Conservation (phyloP, 2,888 invertebrate genomes). For the Scelioninae gen. 1 region DNA sequence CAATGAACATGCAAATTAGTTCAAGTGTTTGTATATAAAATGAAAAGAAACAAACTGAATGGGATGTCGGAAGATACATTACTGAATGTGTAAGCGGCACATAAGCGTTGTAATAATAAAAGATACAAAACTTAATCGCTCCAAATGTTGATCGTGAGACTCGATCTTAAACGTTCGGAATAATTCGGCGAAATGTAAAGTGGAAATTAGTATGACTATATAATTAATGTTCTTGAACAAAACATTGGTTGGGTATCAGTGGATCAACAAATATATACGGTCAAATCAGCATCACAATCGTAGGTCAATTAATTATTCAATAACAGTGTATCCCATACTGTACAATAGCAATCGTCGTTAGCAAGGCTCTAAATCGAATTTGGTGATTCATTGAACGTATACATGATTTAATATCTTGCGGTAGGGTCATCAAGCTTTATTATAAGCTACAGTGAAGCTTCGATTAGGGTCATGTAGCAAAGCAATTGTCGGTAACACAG, state of each 20-base stretch:
- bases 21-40: conserved; percentile 21
- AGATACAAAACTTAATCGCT: conserved; percentile 2
- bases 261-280: conserved; percentile 6
- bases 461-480: conserved; percentile 74
- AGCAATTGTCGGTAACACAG: conserved; percentile 73
- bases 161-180: conserved; percentile 9
- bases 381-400: conserved; percentile 52
- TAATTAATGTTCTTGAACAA: conserved; percentile 17
- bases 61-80: conserved; percentile 15
- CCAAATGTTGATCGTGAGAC: conserved; percentile 3
- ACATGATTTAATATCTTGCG: conserved; percentile 66
- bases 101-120: conserved; percentile 25
- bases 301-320: conserved; percentile 59
- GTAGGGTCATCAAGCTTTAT: conserved; percentile 74
- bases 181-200: conserved; percentile 24
- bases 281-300: conserved; percentile 45
- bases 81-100: conserved; percentile 42
- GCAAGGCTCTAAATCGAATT: conserved; percentile 55
- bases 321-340: conserved; percentile 56
- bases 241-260: conserved; percentile 21
- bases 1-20: conserved; percentile 32
- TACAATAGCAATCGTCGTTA: conserved; percentile 49
- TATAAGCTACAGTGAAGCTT: conserved; percentile 78
- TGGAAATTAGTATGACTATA: not conserved
- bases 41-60: conserved; percentile 19